These are phyloP conservation scores for Hippocampus barbouri DNA, from an alignment of 2,113 vertebrate species.

Conservation along the genomic window DNA sequence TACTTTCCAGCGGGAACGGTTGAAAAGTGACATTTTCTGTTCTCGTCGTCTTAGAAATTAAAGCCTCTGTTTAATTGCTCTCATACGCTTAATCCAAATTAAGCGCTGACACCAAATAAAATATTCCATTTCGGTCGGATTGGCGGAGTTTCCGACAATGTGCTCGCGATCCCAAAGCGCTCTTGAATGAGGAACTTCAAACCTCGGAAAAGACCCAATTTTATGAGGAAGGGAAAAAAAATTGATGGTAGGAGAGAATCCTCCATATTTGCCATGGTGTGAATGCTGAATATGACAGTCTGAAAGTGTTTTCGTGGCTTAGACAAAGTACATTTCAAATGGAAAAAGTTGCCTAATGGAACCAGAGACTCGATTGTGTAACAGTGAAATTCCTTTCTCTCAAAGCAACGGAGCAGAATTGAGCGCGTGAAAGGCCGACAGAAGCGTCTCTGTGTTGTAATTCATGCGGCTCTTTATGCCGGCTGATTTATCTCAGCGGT, in stretches of 20 bases:
- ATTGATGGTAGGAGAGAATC: slow-evolving; percentile 61
- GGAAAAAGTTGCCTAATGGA: slow-evolving; percentile 66
- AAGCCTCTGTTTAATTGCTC: slow-evolving; percentile 68
- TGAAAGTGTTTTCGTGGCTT: slow-evolving; percentile 60
- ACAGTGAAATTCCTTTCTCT: slow-evolving; percentile 41
- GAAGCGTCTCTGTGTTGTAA: slow-evolving; percentile 59
- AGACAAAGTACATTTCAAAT: slow-evolving; percentile 55
- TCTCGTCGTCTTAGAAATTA: slow-evolving; percentile 54
- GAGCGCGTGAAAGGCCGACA: slow-evolving; percentile 57
- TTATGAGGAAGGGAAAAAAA: slow-evolving; percentile 15
- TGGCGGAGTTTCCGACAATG: slow-evolving; percentile 58
- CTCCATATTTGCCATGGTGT: slow-evolving; percentile 49
- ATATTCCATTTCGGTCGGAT: slow-evolving; percentile 69
- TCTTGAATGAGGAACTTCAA: slow-evolving; percentile 61
- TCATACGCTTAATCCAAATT: slow-evolving; percentile 74
- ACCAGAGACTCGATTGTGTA: slow-evolving; percentile 63
- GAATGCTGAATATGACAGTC: slow-evolving; percentile 49
- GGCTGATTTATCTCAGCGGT: slow-evolving; percentile 59
- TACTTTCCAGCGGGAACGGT: slow-evolving; percentile 68
- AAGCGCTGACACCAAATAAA: slow-evolving; percentile 65
- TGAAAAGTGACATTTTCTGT: slow-evolving; percentile 66
- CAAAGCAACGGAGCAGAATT: slow-evolving; percentile 52
- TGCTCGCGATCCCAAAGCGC: slow-evolving; percentile 45
- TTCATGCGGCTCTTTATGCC: slow-evolving; percentile 52
- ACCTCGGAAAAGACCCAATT: slow-evolving; percentile 48